phyloP scores from a whole-genome alignment of 1,140 invertebrate genomes.

The Danaus plexippus region DNA sequence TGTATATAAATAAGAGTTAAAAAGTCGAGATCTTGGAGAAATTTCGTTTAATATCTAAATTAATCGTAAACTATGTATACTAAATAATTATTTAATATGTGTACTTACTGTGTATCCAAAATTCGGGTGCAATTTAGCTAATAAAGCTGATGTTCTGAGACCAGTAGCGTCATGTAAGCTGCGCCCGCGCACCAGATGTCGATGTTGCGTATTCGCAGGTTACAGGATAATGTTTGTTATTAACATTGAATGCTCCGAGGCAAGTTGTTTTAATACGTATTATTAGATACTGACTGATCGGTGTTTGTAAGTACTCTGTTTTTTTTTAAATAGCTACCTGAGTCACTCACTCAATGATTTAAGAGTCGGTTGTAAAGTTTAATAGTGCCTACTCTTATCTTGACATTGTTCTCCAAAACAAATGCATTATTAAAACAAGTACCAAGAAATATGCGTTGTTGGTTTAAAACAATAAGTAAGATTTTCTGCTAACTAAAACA shows the following conservation, averaged over 20 bases:
- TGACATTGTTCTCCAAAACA: no score
- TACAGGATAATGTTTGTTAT: conserved; percentile 45
- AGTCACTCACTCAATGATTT: no score
- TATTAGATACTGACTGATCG: conserved; percentile 10
- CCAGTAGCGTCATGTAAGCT: conserved; percentile 50
- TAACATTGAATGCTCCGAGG: conserved; percentile 21
- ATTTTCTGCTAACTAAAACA: conserved; percentile 10
- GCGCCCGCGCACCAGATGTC: conserved; percentile 47
- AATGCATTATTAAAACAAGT: not conserved
- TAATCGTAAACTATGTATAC: no score
- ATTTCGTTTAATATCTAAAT: no score
- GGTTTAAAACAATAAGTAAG: conserved; percentile 9
- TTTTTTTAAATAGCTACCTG: conserved; percentile 4
- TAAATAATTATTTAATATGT: no score
- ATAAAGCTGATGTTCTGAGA: conserved; percentile 32
- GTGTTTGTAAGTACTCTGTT: conserved; percentile 13
- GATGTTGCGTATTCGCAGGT: conserved; percentile 23
- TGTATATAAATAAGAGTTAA: no score
- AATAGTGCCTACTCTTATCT: no score
- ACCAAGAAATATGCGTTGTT: conserved; percentile 5
- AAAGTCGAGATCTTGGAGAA: no score
- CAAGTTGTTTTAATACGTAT: conserved; percentile 16
- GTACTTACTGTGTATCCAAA: no score
- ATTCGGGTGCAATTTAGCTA: conserved; percentile 22
- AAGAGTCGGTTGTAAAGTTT: no score